These are phyloP conservation scores for Drosophila maculinotata DNA, from an alignment of 2,888 invertebrate species.

Conservation along the genomic window DNA sequence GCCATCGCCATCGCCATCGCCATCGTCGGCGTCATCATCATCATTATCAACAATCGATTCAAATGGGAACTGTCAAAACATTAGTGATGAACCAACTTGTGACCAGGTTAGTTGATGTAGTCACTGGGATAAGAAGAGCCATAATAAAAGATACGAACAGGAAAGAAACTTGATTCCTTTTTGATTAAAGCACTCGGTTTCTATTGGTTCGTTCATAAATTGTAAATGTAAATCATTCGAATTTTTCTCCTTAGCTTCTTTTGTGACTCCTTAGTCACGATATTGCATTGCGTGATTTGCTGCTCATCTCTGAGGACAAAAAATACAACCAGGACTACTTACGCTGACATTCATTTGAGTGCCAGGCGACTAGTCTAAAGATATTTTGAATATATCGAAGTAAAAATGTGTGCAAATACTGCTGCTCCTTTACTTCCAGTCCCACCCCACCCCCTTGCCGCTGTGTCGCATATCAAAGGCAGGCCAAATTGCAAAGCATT, in stretches of 20 bases:
- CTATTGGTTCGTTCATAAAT: no score
- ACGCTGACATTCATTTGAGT: constrained; percentile 68
- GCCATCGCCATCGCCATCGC: constrained; percentile 16
- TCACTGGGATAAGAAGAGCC: constrained; percentile 1
- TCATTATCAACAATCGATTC: constrained; percentile 46
- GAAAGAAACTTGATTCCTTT: no score
- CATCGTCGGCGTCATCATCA: constrained; percentile 26
- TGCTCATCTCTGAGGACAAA: constrained; percentile 32
- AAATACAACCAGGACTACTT: constrained; percentile 41
- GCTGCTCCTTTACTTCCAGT: constrained; percentile 1
- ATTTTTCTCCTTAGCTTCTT: neutral
- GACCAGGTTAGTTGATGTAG: constrained; percentile 13
- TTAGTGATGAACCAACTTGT: constrained; percentile 38
- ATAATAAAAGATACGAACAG: no score
- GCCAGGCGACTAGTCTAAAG: constrained; percentile 59
- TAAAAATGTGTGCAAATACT: constrained; percentile 48
- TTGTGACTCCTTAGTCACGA: no score
- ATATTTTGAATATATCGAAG: constrained; percentile 65
- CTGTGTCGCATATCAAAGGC: constrained; percentile 56
- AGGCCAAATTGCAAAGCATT: constrained; percentile 51
- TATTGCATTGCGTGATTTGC: constrained; percentile 6
- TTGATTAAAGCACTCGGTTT: no score
- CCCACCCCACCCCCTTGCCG: neutral
- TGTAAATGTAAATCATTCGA: no score
- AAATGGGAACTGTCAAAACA: constrained; percentile 45